phyloP scores from a whole-genome alignment of 92 coral and sea anemone genomes.

The Actinernus sp. region DNA sequence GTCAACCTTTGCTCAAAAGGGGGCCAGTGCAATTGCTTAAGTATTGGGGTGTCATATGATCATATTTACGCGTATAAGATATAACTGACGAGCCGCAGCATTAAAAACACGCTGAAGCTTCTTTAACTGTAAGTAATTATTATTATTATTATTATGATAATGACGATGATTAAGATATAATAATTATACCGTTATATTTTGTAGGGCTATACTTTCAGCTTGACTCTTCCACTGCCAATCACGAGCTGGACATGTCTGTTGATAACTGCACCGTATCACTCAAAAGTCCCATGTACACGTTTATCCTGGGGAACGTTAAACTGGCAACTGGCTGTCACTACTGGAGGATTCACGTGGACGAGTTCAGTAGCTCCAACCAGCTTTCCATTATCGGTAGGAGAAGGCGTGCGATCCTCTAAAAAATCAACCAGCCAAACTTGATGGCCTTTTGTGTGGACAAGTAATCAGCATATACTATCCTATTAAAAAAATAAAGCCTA shows the following conservation, averaged over 20 bases:
- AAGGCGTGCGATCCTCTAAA: neutral
- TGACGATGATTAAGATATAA: constrained; percentile 44
- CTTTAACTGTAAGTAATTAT: too few species aligned
- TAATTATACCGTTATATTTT: neutral
- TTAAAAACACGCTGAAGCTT: too few species aligned
- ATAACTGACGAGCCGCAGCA: too few species aligned
- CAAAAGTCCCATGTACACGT: constrained; percentile 86
- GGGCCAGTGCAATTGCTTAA: too few species aligned
- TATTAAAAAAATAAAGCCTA: too few species aligned
- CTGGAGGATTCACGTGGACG: constrained; percentile 91
- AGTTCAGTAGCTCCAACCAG: constrained; percentile 77
- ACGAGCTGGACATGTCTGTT: constrained; percentile 64
- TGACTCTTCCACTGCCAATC: constrained; percentile 84
- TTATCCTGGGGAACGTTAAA: constrained; percentile 78
- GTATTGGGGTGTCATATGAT: too few species aligned
- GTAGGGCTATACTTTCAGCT: constrained; percentile 81
- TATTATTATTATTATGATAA: neutral
- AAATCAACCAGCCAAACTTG: neutral
- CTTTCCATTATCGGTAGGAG: constrained; percentile 81
- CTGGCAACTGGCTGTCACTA: constrained; percentile 82
- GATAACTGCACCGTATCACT: constrained; percentile 83
- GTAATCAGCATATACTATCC: too few species aligned
- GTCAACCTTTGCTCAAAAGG: too few species aligned
- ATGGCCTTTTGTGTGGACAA: neutral
- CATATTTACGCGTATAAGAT: too few species aligned